Evolutionary conservation across 23 tunicate species (phyloP).

Genomic region (Corella eumyota): DNA sequence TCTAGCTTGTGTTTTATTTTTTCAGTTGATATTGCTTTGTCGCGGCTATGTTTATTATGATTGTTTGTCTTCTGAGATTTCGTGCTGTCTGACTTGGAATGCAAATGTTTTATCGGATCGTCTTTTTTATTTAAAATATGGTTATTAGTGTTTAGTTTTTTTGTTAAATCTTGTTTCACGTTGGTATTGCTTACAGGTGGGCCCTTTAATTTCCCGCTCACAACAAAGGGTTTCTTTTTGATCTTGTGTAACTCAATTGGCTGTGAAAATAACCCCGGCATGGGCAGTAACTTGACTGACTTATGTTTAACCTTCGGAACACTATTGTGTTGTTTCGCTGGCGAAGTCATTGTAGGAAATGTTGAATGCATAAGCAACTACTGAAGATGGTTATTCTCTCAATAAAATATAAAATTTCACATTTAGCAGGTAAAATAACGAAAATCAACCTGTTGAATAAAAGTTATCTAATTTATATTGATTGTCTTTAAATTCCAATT

Average conservation of each 20-base stretch:
- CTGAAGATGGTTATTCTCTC: too few species aligned
- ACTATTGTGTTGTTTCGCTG: conserved; percentile 26
- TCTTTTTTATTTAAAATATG: neutral
- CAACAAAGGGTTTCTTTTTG: conserved; percentile 38
- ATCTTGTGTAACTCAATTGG: conserved; percentile 54
- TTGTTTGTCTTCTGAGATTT: neutral
- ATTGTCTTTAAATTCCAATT: too few species aligned
- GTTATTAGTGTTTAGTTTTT: neutral
- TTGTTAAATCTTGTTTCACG: neutral
- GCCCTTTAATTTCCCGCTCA: too few species aligned
- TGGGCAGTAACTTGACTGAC: conserved; percentile 13
- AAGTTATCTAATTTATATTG: too few species aligned
- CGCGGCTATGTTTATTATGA: too few species aligned
- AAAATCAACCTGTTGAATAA: too few species aligned
- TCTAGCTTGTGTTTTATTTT: too few species aligned
- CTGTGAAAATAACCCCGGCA: conserved; percentile 72
- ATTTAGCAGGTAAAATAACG: too few species aligned
- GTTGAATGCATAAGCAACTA: too few species aligned
- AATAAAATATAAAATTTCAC: too few species aligned
- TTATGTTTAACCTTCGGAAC: conserved; percentile 32
- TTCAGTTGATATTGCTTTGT: too few species aligned
- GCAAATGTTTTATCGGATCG: neutral
- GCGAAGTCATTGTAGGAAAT: conserved; percentile 54
- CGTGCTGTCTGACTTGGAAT: neutral
- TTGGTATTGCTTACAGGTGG: too few species aligned